These are phyloP conservation scores for Sabatieria punctata DNA, from an alignment of 2,888 invertebrate species.

Conservation along the genomic window DNA sequence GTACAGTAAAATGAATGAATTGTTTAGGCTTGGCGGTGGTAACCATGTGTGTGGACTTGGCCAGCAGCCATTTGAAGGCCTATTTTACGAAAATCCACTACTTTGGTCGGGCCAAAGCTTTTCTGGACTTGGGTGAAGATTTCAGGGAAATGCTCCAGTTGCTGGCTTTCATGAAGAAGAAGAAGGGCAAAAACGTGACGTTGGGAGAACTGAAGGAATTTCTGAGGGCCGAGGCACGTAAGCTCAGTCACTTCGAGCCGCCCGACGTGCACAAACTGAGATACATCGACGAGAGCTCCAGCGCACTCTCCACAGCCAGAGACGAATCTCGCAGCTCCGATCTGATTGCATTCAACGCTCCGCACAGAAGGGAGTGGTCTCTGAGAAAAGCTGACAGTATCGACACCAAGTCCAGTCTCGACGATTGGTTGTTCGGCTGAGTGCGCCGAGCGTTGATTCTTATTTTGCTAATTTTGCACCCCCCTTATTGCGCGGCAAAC, in stretches of 20 bases:
- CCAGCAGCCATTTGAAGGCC: constrained; percentile 30
- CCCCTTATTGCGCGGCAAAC: too few relatives aligned
- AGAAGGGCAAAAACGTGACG: constrained; percentile 29
- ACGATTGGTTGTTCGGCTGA: too few relatives aligned
- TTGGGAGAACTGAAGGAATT: constrained; percentile 20
- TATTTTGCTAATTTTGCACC: too few relatives aligned
- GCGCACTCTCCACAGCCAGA: constrained; percentile 1
- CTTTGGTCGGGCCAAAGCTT: constrained; percentile 26
- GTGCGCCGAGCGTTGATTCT: too few relatives aligned
- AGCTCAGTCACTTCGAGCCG: constrained; percentile 24
- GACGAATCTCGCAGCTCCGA: neutral
- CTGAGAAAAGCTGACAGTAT: too few relatives aligned
- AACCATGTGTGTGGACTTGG: constrained; percentile 32
- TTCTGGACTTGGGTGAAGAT: constrained; percentile 31
- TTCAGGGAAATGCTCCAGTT: constrained; percentile 29
- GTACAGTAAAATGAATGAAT: too few relatives aligned
- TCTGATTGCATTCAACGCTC: too few relatives aligned
- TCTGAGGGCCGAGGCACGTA: neutral
- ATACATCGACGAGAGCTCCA: constrained; percentile 28
- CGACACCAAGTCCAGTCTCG: too few relatives aligned
- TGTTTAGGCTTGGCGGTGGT: constrained; percentile 31
- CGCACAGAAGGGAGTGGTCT: too few relatives aligned
- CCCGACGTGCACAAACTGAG: constrained; percentile 29
- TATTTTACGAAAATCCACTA: constrained; percentile 32
- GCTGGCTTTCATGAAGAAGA: constrained; percentile 25